These are phyloP conservation scores for Heterocephalus glaber DNA, from an alignment of 2,113 vertebrate genomes.

Conservation along the genomic window DNA sequence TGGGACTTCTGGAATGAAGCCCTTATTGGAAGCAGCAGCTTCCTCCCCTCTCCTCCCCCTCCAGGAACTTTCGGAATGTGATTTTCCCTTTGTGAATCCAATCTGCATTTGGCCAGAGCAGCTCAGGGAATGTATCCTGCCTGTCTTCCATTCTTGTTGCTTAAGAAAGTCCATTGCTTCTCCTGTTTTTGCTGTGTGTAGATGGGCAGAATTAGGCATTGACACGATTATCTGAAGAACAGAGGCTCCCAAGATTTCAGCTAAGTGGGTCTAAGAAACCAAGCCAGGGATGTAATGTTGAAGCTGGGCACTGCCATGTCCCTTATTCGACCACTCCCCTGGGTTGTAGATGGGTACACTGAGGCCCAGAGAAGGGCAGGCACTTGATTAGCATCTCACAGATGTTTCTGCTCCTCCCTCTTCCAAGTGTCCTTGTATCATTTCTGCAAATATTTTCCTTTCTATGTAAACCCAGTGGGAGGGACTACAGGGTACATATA, in stretches of 20 bases:
- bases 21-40: constrained; percentile 61
- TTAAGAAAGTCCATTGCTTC: background rate
- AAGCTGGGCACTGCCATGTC: background rate
- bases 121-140: background rate
- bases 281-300: background rate
- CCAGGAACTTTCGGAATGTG: constrained; percentile 27
- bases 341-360: no score
- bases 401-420: background rate
- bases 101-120: background rate
- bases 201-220: background rate
- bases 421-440: no score
- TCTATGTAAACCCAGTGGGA: background rate
- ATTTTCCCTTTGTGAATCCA: constrained; percentile 33
- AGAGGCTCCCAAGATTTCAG: background rate
- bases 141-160: constrained; percentile 56
- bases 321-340: background rate
- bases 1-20: constrained; percentile 76
- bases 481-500: background rate
- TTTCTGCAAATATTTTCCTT: background rate
- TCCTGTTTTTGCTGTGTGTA: background rate
- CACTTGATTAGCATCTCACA: background rate
- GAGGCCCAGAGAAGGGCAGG: background rate
- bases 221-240: background rate
- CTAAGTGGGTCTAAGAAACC: background rate
- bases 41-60: background rate